Conservation (phyloP, 2,797 vertebrate genomes). For the Calcarius lapponicus region DNA sequence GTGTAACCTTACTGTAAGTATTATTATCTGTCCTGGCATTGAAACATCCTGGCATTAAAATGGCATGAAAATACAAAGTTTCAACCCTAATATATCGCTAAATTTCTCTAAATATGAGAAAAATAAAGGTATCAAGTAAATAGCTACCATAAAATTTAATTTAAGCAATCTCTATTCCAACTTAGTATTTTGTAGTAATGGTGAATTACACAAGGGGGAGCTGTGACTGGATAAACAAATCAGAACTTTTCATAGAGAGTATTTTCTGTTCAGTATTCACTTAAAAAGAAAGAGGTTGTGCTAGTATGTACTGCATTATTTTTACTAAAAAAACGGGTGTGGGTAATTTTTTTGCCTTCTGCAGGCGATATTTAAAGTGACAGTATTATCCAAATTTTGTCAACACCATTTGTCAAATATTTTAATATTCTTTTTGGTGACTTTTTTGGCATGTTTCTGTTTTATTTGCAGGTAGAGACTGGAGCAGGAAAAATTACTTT, state of each 20-base stretch:
- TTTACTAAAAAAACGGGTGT: neutral
- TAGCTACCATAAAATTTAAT: neutral
- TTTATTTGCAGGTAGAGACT: neutral
- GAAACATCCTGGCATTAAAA: neutral
- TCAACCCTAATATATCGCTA: neutral
- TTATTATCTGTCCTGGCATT: neutral
- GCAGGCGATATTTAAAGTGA: neutral
- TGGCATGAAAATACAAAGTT: neutral
- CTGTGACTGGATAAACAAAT: neutral
- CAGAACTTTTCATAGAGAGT: neutral
- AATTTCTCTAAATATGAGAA: neutral
- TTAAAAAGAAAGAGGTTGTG: neutral
- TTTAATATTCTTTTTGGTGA: neutral
- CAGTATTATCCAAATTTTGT: neutral
- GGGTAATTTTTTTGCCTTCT: neutral
- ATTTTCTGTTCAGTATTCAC: neutral
- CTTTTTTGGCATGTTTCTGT: neutral
- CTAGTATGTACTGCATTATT: neutral
- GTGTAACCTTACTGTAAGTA: neutral
- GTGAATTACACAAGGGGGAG: conserved; percentile 57
- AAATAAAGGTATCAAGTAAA: neutral
- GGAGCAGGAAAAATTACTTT: neutral
- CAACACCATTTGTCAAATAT: neutral
- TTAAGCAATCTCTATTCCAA: neutral
- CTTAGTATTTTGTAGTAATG: conserved; percentile 8